Evolutionary conservation across 2,888 invertebrate genomes (phyloP), one percentile per base, ranked within the genome.

Genomic region (Thelaira solivaga): DNA sequence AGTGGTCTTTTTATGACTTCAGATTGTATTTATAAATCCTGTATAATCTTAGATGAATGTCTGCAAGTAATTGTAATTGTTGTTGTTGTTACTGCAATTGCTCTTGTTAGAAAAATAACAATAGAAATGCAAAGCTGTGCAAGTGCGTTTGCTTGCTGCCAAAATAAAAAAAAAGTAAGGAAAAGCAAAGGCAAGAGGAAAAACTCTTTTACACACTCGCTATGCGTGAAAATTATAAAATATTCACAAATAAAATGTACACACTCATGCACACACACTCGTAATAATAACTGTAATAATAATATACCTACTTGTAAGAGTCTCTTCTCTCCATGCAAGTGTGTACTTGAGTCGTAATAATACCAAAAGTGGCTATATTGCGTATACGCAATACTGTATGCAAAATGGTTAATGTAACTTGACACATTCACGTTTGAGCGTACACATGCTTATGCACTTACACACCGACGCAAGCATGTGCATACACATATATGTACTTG

Each of bases 371-470:
- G 73, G 64, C 69, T 53, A 8, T 51, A 71, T 64, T 78, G 78
- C 78, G 78, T 78, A 74, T 78, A 78, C 78, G 78, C 74, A 78
- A 74, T 74, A 43, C 65, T 74, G 74, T 74, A 53, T 29, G n/a
- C n/a, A n/a, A n/a, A n/a, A n/a, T n/a, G n/a, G n/a, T n/a, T n/a
- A 68, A 68, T 41, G 61, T 24, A 39, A 62, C 24, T 45, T 61
- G 62, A 64, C 72, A 47, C 64, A 64, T 47, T 43, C 61, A 43
- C n/a, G n/a, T n/a, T n/a, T n/a, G n/a, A n/a, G n/a, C n/a, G n/a
- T n/a, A n/a, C n/a, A n/a, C n/a, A n/a, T n/a, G n/a, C n/a, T n/a
- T 18, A 29, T 13, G 18, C 16, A 67, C 26, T 22, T 4, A 20
- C 26, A 31, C 26, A 55, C 43, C 11, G 8, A 22, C 16, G 6